Evolutionary conservation across 1,140 invertebrate species (phyloP), one percentile per base, ranked within the genome.

Genomic region (Neomicropteryx cornuta): DNA sequence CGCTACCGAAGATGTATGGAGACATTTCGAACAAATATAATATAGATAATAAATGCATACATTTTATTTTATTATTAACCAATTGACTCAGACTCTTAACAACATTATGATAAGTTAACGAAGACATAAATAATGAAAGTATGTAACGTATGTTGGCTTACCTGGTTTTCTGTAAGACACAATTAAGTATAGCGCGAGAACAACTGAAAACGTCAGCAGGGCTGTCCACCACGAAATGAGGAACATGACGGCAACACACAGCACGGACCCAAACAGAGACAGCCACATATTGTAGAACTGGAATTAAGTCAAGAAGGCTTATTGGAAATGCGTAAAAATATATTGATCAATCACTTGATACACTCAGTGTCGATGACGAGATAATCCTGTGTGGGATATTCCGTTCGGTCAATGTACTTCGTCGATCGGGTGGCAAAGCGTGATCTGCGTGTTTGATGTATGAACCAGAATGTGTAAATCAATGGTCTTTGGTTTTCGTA

Each of bases 221-320:
- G 93, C 93, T 5, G 90, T 94, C 68, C 76, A 71, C 83, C 89
- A 94, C 47, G 88, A 91, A 49, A 96, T 91, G 42, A 97, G 70
- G 62, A 97, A 97, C 94, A 97, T 98, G 18, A 95, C 90, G 33
- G 77, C 77, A 34, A 96, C 76, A 58, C 93, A 97, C 11, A 96
- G 58, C 38, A 91, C 64, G n/a, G 91, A 66, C 30, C 93, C 94
- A 43, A 80, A 31, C 28, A 97, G 72, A 59, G 89, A 94, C 17
- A 96, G 66, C 93, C 92, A 97, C 80, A 88, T 92, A 58, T 93
- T 96, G 66, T 95, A 97, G 62, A 86, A 90, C 79, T 89, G 63
- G 46, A 80, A 80, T 41, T 54, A 52, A 52, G 50, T 44, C 39
- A 31, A 38, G 43, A 31, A 40, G 27, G 33, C 13, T n/a, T n/a